Conservation (phyloP, 2,888 invertebrate species). For the Graphium colonna region DNA sequence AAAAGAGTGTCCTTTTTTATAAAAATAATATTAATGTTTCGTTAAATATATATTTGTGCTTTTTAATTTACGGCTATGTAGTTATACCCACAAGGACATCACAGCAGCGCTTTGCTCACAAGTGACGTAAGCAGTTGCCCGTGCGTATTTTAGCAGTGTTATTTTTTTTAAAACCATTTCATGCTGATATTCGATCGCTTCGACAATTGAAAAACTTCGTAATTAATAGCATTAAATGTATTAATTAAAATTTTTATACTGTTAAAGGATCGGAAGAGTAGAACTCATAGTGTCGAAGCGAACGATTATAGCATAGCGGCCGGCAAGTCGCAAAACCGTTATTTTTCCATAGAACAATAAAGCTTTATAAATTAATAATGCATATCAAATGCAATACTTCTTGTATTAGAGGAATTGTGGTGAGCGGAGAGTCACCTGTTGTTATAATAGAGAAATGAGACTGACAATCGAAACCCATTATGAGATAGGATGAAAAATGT, state of each 20-base stretch:
- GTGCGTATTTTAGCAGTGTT: slow-evolving; percentile 39
- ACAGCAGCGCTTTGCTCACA: slow-evolving; percentile 32
- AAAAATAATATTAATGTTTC: not conserved
- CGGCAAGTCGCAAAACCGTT: not conserved
- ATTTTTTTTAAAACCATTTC: not conserved
- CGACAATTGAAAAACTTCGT: no score
- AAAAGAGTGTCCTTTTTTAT: not conserved
- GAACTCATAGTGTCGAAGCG: not conserved
- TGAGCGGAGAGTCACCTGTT: no score
- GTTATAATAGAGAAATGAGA: no score
- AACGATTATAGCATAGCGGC: not conserved
- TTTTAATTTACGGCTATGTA: slow-evolving; percentile 17
- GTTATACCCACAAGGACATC: slow-evolving; percentile 18
- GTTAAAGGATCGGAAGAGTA: not conserved
- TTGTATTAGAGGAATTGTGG: no score
- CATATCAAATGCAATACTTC: no score
- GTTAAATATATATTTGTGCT: no score
- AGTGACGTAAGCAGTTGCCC: slow-evolving; percentile 32
- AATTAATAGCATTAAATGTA: no score
- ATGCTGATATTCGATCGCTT: not conserved
- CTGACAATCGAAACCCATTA: no score
- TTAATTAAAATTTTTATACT: not conserved
- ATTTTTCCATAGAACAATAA: no score
- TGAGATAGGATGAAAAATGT: slow-evolving; percentile 21
- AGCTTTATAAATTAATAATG: no score